These are phyloP conservation scores for Melieria picta DNA, from an alignment of 2,888 invertebrate species.

Conservation along the genomic window DNA sequence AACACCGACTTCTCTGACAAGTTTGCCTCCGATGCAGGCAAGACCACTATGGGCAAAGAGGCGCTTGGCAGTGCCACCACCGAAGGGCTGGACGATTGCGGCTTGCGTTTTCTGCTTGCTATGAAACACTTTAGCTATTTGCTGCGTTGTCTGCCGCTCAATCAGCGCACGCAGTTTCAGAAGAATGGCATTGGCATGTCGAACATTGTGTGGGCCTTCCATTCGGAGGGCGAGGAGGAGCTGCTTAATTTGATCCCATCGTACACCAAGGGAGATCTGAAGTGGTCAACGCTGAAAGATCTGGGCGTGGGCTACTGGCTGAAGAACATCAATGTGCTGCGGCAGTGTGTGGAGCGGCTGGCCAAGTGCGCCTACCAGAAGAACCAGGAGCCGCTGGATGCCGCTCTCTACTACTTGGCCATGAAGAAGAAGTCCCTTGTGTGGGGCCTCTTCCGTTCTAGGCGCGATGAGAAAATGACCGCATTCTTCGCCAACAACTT, in stretches of 20 bases:
- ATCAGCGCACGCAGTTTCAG: constrained; percentile 86
- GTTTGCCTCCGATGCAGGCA: constrained; percentile 77
- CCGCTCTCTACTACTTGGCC: constrained; percentile 95
- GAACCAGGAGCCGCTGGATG: constrained; percentile 96
- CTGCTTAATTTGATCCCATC: constrained; percentile 89
- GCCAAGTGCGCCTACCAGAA: constrained; percentile 93
- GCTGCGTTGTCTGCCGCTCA: constrained; percentile 89
- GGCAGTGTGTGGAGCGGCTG: constrained; percentile 87
- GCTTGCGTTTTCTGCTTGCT: constrained; percentile 92
- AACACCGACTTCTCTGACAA: constrained; percentile 88
- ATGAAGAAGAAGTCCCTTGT: constrained; percentile 97
- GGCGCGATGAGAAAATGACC: constrained; percentile 91
- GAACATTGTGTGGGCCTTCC: constrained; percentile 98
- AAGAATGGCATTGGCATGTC: constrained; percentile 87
- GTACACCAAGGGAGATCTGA: constrained; percentile 83
- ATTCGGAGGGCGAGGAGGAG: constrained; percentile 98
- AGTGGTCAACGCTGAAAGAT: constrained; percentile 91
- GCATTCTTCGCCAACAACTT: constrained; percentile 96
- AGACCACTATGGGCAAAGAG: constrained; percentile 74
- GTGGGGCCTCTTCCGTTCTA: constrained; percentile 93
- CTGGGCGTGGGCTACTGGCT: constrained; percentile 97
- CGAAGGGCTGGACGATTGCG: constrained; percentile 96
- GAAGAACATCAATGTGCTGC: constrained; percentile 82
- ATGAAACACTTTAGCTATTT: constrained; percentile 98
- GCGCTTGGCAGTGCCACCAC: constrained; percentile 70